Percentiles rank a stretch among this genome's conserved stretches.
These are phyloP conservation scores for Mionectes macconnelli DNA, from an alignment of 2,113 vertebrate genomes.

Conservation along the genomic window DNA sequence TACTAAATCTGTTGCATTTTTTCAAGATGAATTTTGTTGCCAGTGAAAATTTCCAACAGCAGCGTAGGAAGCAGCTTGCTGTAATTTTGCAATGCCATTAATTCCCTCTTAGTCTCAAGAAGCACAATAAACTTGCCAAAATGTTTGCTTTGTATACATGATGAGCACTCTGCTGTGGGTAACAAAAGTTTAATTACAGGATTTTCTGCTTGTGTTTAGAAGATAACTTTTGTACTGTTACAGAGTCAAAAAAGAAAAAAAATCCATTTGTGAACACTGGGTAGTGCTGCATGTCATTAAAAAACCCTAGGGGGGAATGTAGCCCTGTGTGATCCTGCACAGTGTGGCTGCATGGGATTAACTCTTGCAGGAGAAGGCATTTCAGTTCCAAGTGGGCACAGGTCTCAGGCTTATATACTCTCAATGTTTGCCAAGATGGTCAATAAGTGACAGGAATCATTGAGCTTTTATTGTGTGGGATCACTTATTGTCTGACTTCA, in stretches of 20 bases:
- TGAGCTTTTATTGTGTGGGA: background rate
- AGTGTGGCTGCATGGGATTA: background rate
- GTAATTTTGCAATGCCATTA: slow-evolving; percentile 35
- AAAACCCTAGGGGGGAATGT: background rate
- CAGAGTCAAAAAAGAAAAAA: background rate
- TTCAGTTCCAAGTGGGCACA: background rate
- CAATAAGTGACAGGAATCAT: background rate
- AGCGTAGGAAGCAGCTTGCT: background rate
- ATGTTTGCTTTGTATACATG: slow-evolving; percentile 24
- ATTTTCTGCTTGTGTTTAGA: background rate
- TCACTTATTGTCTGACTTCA: background rate
- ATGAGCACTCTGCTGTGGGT: slow-evolving; percentile 1
- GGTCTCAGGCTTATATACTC: background rate
- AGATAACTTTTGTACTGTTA: background rate
- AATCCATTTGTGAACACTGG: background rate
- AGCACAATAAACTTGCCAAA: slow-evolving; percentile 36
- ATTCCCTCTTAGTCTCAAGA: slow-evolving; percentile 23
- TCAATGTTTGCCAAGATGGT: fast-evolving
- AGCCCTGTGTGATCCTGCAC: background rate
- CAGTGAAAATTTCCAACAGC: slow-evolving; percentile 27
- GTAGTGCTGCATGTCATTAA: background rate
- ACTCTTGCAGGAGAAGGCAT: background rate
- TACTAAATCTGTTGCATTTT: background rate
- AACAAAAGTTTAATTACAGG: slow-evolving; percentile 48
- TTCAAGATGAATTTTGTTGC: background rate